A percentile compares a stretch with the other conserved stretches of the same genome.
These are phyloP conservation scores for Hemithea aestivaria DNA, from an alignment of 2,888 invertebrate genomes.

Conservation along the genomic window DNA sequence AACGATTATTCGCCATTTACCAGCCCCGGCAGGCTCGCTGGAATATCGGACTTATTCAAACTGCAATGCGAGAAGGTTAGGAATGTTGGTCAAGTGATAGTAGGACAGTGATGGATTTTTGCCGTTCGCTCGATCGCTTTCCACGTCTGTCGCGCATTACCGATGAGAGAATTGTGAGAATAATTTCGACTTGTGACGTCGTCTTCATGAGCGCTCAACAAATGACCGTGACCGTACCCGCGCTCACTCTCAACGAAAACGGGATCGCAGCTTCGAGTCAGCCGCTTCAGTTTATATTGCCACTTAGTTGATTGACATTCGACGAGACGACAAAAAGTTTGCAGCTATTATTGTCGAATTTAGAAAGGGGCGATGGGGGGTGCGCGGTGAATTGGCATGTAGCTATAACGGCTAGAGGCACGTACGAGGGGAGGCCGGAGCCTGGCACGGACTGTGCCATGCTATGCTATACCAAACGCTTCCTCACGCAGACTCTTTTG, in stretches of 20 bases:
- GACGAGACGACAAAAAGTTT: slow-evolving; percentile 30
- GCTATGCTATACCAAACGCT: slow-evolving; percentile 40
- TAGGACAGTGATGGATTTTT: slow-evolving; percentile 48
- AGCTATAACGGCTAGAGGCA: slow-evolving; percentile 51
- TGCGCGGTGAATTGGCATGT: slow-evolving; percentile 39
- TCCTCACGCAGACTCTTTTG: slow-evolving; percentile 57
- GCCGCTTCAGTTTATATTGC: slow-evolving; percentile 35
- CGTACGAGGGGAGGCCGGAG: slow-evolving; percentile 55
- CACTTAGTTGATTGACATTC: slow-evolving; percentile 38
- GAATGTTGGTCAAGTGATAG: slow-evolving; percentile 59
- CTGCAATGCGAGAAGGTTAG: slow-evolving; percentile 14
- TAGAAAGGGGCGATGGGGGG: slow-evolving; percentile 31
- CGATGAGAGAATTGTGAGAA: slow-evolving; percentile 34
- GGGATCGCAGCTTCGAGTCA: slow-evolving; percentile 36
- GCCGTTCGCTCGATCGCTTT: slow-evolving; percentile 13
- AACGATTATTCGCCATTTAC: slow-evolving; percentile 3
- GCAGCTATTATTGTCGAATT: slow-evolving; percentile 30
- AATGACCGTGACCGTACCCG: slow-evolving; percentile 60
- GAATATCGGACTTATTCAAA: slow-evolving; percentile 14
- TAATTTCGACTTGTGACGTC: slow-evolving; percentile 3
- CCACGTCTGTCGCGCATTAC: slow-evolving; percentile 10
- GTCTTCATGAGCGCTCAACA: slow-evolving; percentile 39
- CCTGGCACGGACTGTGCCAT: slow-evolving; percentile 63
- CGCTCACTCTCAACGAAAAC: slow-evolving; percentile 60
- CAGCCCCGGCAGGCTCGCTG: neutral